Conservation (phyloP, 2,113 vertebrate species). For the Atlantisia rogersi region DNA sequence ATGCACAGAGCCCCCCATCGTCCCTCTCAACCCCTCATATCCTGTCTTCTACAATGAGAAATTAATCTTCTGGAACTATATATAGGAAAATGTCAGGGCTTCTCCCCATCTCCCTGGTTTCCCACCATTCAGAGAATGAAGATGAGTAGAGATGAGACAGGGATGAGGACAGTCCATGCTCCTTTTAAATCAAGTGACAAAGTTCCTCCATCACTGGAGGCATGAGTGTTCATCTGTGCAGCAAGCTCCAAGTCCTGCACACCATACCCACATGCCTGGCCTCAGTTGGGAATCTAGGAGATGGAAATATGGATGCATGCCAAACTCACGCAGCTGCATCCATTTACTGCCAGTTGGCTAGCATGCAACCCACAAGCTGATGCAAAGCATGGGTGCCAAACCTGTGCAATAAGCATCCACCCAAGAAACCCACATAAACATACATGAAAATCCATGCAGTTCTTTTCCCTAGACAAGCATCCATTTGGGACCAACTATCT, state of each 20-base stretch:
- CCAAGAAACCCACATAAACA: not conserved
- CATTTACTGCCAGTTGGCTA: not conserved
- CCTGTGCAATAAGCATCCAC: not conserved
- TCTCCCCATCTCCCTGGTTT: not conserved
- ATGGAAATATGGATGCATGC: not conserved
- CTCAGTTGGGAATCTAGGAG: not conserved
- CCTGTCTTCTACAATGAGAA: not conserved
- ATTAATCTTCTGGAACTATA: not conserved
- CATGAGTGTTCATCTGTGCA: not conserved
- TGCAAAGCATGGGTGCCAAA: not conserved
- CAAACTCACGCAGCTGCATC: not conserved
- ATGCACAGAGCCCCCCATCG: no score
- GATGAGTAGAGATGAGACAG: not conserved
- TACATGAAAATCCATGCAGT: not conserved
- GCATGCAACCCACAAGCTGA: not conserved
- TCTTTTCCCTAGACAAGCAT: not conserved
- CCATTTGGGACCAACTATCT: not conserved
- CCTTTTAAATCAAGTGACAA: not conserved
- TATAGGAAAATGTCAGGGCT: not conserved
- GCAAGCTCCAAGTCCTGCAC: accelerated
- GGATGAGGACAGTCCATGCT: not conserved
- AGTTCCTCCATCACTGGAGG: not conserved
- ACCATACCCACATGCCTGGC: accelerated
- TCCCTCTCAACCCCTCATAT: not conserved
- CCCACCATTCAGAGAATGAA: not conserved